Evolutionary conservation across 2,113 vertebrate species (phyloP), one percentile per base, ranked within the genome.

Genomic region (Hippocampus zosterae): DNA sequence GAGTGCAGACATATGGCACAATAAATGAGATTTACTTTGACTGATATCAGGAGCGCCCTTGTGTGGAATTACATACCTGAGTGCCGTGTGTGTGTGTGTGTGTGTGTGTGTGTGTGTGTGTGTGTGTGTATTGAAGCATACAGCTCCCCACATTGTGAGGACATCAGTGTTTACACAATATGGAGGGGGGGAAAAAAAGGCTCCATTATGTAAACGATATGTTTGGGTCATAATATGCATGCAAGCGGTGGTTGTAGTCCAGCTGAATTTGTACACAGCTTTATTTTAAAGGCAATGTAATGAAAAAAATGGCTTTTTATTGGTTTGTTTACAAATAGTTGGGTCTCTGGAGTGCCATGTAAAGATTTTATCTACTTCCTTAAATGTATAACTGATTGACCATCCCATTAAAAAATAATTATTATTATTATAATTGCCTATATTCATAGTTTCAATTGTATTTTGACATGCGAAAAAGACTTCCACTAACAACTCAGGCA

Each of bases 11-110:
- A 70, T 75, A 79, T n/a, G 37, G 55, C 63, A 72, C 11, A 55
- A 73, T 70, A 75, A 77, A 80, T 65, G 6, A 75, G 48, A 80
- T 76, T 79, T 76, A 81, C 44, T 19, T 81, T 48, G 72, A 67
- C n/a, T 63, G 65, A 46, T 69, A 46, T 50, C 12, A 27, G 56
- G 27, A 41, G 57, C 72, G 65, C 67, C 27, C 53, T 66, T 66
- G 37, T 25, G 18, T n/a, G 27, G 12, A 33, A 50, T 44, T 46
- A 23, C 18, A 27, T 46, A 12, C n/a, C 50, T 55, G 23, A 21
- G 42, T 50, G 48, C 23, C 8, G n/a, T 2, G 3, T 3, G 19
- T 53, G 52, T 21, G 52, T n/a, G 6, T 53, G 19, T n/a, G 21
- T n/a, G 5, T 53, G 19, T 19, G 7, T 18, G 8, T 8, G 3